Base-by-base conservation (phyloP, 2,888 invertebrate species). In the Pharmacophagus antenor region DNA sequence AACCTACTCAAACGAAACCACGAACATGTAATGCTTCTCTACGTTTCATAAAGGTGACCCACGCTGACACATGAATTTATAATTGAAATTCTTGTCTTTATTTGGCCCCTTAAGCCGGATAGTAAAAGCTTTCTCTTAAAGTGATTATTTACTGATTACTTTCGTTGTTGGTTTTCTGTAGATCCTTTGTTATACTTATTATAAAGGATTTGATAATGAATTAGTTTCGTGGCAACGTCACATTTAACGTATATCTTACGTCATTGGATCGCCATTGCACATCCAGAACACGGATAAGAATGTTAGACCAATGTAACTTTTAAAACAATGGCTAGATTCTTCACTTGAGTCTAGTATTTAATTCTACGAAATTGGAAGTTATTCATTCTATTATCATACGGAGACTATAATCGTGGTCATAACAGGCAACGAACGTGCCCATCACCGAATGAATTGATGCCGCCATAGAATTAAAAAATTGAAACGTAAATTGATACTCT, bases 31-130 rank as follows among this genome's bases (percentile, higher is more conserved):
- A 67, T 63, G 65, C 61, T 53, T 61, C 68, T 72, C 71, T 63
- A 71, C 70, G 65, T 69, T 72, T 80, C 71, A 80, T 77, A 75
- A 74, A 67, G 67, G 77, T 84, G 84, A 84, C 82, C 78, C 81
- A 84, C 77, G 67, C 69, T 66, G 66, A 64, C 69, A 71, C 65
- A 68, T 68, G 73, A 15, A 63, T 64, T 66, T 61, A 63, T 56
- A 42, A 41, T 49, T 50, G 25, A 31, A 37, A 62, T 73, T 72
- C 71, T 67, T 65, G 60, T 69, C 71, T 73, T 69, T 66, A 64
- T 63, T 67, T 67, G 63, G 63, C 68, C 70, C 68, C 68, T 65
- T 62, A 44, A 60, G 61, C 59, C 68, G 69, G 65, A 67, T 69
- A 66, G 59, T 65, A n/a, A 31, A 57, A n/a, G n/a, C n/a, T 56